Evolutionary conservation across 1,140 invertebrate species (phyloP).

Genomic region (Holotrichia oblita): DNA sequence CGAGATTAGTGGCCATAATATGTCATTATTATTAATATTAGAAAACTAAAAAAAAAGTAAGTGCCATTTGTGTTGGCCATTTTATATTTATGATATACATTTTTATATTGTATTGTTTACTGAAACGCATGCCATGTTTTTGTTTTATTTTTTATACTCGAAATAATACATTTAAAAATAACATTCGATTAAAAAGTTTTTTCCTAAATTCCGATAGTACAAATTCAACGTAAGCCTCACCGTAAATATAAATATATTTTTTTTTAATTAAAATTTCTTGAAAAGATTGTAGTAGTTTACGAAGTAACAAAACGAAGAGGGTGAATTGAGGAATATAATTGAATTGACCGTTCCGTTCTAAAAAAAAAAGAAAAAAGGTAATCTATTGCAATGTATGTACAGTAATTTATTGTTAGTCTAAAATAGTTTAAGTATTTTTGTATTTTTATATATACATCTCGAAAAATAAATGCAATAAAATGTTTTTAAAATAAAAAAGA

Average conservation of each 20-base stretch:
- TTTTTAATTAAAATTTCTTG: neutral
- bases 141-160: neutral
- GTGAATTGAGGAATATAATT: too few relatives aligned
- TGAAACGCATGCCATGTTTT: neutral
- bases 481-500: neutral
- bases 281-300: neutral
- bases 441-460: conserved; percentile 10
- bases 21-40: neutral
- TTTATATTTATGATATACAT: conserved; percentile 35
- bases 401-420: conserved; percentile 36
- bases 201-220: conserved; percentile 22
- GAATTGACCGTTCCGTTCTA: too few relatives aligned
- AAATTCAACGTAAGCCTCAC: neutral
- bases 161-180: neutral
- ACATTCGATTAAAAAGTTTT: neutral
- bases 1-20: neutral
- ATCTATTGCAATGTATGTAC: conserved; percentile 30
- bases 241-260: neutral
- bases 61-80: conserved; percentile 29
- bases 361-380: neutral
- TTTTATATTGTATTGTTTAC: conserved; percentile 30
- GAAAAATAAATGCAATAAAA: neutral
- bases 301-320: neutral
- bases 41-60: neutral
- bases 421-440: conserved; percentile 22